Conservation (phyloP, 2,113 vertebrate species). For the Octodon degus region DNA sequence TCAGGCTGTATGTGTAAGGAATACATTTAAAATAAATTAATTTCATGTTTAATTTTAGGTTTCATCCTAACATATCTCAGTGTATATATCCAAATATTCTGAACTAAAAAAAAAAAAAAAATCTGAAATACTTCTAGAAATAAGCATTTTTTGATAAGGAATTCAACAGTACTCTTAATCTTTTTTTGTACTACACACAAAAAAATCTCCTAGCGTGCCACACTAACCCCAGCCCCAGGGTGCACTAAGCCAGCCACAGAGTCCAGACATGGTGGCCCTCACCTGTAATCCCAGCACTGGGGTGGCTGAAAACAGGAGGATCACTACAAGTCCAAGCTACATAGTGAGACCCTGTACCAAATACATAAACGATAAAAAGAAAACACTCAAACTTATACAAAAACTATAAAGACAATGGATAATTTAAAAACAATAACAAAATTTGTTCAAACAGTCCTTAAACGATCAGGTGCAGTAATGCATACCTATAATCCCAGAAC, state of each 20-base stretch:
- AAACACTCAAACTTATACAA: neutral
- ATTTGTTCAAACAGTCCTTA: constrained; percentile 25
- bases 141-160: neutral
- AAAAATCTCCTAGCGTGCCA: neutral
- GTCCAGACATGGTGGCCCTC: no score
- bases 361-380: neutral
- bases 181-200: neutral
- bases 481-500: neutral
- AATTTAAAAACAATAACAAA: constrained; percentile 35
- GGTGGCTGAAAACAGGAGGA: no score
- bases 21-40: neutral
- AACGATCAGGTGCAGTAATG: neutral
- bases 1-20: neutral
- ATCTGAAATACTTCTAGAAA: neutral
- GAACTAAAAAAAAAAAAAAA: neutral
- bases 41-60: neutral
- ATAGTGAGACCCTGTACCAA: no score
- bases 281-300: no score
- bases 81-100: neutral
- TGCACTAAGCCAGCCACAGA: no score
- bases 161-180: neutral
- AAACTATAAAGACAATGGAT: neutral
- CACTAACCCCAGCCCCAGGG: no score
- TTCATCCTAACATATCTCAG: neutral
- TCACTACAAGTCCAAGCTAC: no score